Conservation (phyloP, 2,888 invertebrate species). For the Deilephila porcellus region DNA sequence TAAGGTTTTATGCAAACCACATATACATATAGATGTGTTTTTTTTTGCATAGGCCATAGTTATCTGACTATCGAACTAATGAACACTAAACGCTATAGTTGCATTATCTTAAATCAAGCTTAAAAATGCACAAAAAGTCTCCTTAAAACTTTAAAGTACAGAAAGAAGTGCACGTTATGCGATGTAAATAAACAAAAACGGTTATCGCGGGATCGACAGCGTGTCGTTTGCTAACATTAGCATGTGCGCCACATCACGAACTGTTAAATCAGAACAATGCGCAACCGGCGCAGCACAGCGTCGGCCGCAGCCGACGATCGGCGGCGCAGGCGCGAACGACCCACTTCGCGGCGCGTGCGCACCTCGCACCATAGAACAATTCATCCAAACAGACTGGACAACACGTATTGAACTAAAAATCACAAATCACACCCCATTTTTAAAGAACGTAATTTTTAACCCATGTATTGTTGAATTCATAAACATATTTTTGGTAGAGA, state of each 20-base stretch:
- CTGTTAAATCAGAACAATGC: constrained; percentile 32
- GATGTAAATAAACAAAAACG: constrained; percentile 20
- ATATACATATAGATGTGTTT: too few species aligned
- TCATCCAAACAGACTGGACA: constrained; percentile 35
- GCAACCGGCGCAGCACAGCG: constrained; percentile 32
- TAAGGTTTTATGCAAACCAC: too few species aligned
- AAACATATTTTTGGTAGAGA: too few species aligned
- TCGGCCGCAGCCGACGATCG: constrained; percentile 20
- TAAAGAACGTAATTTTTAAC: not conserved
- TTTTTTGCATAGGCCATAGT: not conserved
- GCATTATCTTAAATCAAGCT: not conserved
- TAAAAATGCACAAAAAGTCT: not conserved
- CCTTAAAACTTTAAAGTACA: constrained; percentile 8
- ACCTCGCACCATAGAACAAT: constrained; percentile 49
- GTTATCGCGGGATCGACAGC: constrained; percentile 25
- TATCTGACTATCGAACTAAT: not conserved
- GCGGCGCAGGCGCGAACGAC: constrained; percentile 55
- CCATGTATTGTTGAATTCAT: too few species aligned
- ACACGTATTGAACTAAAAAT: not conserved
- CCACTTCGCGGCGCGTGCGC: constrained; percentile 65
- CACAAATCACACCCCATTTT: not conserved
- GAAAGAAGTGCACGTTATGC: constrained; percentile 8
- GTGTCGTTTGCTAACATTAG: constrained; percentile 29
- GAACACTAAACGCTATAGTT: not conserved
- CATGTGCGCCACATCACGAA: constrained; percentile 32